Percentiles rank a stretch among this genome's conserved stretches.
Conservation (phyloP, 1,140 invertebrate species). For the Drosophila arizonae region DNA sequence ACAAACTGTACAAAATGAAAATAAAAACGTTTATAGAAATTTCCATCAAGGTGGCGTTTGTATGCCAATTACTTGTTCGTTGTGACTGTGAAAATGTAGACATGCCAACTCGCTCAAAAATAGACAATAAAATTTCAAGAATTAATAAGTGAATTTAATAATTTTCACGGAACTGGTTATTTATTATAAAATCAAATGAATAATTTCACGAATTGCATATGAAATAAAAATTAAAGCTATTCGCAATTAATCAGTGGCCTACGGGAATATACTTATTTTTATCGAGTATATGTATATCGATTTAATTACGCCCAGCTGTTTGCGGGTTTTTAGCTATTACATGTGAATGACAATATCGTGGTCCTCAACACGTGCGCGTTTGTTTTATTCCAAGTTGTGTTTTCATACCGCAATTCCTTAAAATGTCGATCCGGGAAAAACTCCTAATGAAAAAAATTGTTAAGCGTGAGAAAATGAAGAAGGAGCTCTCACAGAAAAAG, state of each 20-base stretch:
- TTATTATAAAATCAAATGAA: too few relatives aligned
- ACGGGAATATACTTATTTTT: background rate
- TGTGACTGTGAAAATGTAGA: constrained; percentile 26
- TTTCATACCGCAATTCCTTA: constrained; percentile 10
- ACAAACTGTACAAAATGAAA: constrained; percentile 65
- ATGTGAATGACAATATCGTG: constrained; percentile 34
- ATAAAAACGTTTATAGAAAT: constrained; percentile 73
- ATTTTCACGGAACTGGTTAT: too few relatives aligned
- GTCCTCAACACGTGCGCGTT: constrained; percentile 63
- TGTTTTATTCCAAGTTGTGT: constrained; percentile 29
- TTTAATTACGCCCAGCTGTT: constrained; percentile 4
- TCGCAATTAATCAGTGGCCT: background rate
- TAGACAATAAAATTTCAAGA: background rate
- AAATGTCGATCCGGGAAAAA: constrained; percentile 90
- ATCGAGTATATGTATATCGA: constrained; percentile 38
- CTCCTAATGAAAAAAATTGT: constrained; percentile 90
- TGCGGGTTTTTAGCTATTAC: background rate
- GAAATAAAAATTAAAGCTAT: too few relatives aligned
- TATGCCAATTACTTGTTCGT: background rate
- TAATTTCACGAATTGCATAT: too few relatives aligned
- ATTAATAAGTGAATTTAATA: background rate
- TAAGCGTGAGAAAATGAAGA: constrained; percentile 89
- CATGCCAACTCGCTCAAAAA: constrained; percentile 7
- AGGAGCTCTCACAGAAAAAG: constrained; percentile 85
- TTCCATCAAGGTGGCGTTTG: constrained; percentile 64